Evolutionary conservation across 1,140 invertebrate genomes (phyloP), one percentile per base, ranked within the genome.

Genomic region (Pseudobourletiella spinata): DNA sequence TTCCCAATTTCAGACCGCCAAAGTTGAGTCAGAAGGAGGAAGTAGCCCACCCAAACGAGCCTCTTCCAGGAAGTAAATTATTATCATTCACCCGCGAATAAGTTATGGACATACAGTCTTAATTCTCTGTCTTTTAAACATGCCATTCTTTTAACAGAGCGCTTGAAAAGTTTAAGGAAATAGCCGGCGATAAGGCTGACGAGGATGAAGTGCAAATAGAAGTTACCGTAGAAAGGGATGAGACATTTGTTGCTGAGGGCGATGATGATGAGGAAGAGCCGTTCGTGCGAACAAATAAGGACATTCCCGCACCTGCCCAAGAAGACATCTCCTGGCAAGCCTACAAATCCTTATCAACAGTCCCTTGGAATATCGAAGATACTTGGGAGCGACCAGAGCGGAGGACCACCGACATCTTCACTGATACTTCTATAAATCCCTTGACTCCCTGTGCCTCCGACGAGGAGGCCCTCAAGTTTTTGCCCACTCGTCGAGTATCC

Each of bases 311-410:
- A 20, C 28, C 20, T 11, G 29, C 58, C 24, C 18, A 15, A 1
- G 32, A 51, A 16, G 58, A 48, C 29, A 51, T n/a, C n/a, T n/a
- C n/a, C 35, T n/a, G 44, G 26, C 0, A 43, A 50, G 28, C n/a
- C 29, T 15, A 48, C 43, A 3, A 59, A 42, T 51, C 18, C 43
- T 18, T 58, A 39, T 46, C 57, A 44, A 2, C 26, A 26, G 16
- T 24, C 25, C n/a, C 3, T 39, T 39, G 32, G 32, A 39, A 39
- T n/a, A 26, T 25, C 54, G 54, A 26, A 3, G 57, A 58, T 48
- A 22, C 52, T 22, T 65, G 63, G 63, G 60, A 63, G 18, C 44
- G 25, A 1, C 62, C 59, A n/a, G 0, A 3, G n/a, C 32, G 56
- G 18, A 56, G 22, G 20, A 20, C 14, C 14, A 14, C 35, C n/a